These are phyloP conservation scores for Leptinotarsa texana DNA, from an alignment of 1,140 invertebrate genomes.

Conservation along the genomic window DNA sequence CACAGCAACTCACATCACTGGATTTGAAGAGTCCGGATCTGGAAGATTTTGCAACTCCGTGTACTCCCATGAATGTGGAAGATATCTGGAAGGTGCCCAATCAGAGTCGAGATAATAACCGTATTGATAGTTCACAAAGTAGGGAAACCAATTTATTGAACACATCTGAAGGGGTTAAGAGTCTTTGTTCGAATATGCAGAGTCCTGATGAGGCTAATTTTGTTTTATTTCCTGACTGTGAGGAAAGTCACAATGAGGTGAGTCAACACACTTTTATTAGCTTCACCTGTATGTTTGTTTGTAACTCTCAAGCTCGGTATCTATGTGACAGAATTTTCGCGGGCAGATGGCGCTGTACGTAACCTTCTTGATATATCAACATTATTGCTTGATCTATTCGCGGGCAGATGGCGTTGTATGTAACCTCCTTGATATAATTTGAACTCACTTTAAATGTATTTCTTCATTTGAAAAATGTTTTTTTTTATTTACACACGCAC, in stretches of 20 bases:
- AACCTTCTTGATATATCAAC: too few species aligned
- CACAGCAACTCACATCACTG: constrained; percentile 72
- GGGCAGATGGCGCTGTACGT: too few species aligned
- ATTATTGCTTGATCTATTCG: too few species aligned
- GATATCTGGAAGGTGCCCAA: constrained; percentile 59
- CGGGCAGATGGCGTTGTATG: too few species aligned
- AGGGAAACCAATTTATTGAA: constrained; percentile 41
- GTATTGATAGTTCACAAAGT: neutral
- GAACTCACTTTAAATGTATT: too few species aligned
- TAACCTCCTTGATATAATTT: too few species aligned
- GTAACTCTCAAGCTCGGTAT: too few species aligned
- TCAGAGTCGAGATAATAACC: constrained; percentile 23
- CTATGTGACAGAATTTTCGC: too few species aligned
- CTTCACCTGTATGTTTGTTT: too few species aligned
- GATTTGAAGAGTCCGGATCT: constrained; percentile 72
- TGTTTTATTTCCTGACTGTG: constrained; percentile 57
- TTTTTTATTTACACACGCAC: too few species aligned
- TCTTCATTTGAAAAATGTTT: too few species aligned
- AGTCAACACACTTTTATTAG: neutral
- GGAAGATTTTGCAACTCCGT: constrained; percentile 72
- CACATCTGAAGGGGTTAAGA: constrained; percentile 51
- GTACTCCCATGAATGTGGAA: constrained; percentile 64
- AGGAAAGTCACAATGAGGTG: constrained; percentile 42
- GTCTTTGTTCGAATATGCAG: constrained; percentile 50
- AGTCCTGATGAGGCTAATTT: constrained; percentile 55